Percentiles rank a stretch among this genome's conserved stretches.
These are phyloP conservation scores for Oxyscelio sp. DNA, from an alignment of 2,888 invertebrate genomes.

Conservation along the genomic window DNA sequence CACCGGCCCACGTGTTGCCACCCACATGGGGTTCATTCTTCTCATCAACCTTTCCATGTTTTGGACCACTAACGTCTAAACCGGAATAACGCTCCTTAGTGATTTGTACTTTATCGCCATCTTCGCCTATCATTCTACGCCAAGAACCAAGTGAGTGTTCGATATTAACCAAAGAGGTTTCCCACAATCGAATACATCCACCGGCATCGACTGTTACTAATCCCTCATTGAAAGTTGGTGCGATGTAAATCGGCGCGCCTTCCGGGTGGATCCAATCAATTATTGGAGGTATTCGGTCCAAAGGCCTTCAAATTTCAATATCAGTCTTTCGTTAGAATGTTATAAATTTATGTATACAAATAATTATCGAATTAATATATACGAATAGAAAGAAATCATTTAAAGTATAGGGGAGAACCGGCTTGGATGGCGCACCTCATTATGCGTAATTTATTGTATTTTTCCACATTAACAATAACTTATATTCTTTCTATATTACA, in stretches of 20 bases:
- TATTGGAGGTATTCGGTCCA: slow-evolving; percentile 85
- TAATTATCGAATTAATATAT: too few relatives aligned
- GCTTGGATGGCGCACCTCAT: too few relatives aligned
- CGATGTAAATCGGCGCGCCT: slow-evolving; percentile 88
- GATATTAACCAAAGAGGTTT: slow-evolving; percentile 88
- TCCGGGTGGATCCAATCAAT: slow-evolving; percentile 89
- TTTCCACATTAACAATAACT: too few relatives aligned
- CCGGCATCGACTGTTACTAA: slow-evolving; percentile 90
- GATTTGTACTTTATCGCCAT: slow-evolving; percentile 91
- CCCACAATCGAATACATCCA: slow-evolving; percentile 90
- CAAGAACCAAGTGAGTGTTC: slow-evolving; percentile 89
- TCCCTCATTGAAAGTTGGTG: slow-evolving; percentile 88
- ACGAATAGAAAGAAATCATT: too few relatives aligned
- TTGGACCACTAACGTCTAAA: slow-evolving; percentile 93
- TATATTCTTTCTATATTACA: too few relatives aligned
- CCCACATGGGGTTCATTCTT: slow-evolving; percentile 98
- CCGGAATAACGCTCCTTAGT: slow-evolving; percentile 92
- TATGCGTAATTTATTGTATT: too few relatives aligned
- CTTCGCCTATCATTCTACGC: slow-evolving; percentile 86
- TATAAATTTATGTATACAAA: too few relatives aligned
- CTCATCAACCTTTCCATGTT: slow-evolving; percentile 97
- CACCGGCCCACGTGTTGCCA: slow-evolving; percentile 99
- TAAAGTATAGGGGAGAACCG: too few relatives aligned
- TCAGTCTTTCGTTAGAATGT: too few relatives aligned
- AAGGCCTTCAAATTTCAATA: slow-evolving; percentile 79